Evolutionary conservation across 2,113 vertebrate species (phyloP).

Genomic region (Hippocampus mohnikei): DNA sequence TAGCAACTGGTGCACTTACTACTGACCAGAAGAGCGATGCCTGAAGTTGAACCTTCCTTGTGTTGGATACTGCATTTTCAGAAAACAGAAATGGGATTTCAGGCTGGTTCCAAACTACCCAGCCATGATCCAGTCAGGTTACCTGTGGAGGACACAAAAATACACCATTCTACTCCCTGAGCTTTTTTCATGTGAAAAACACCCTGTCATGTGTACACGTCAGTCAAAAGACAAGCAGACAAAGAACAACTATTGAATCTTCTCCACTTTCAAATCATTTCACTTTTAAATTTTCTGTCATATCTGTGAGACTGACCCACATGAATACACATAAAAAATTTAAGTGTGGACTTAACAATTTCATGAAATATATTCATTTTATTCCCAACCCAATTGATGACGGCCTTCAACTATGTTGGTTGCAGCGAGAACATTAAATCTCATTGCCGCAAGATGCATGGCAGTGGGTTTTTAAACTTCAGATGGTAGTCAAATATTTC

Average conservation of each 20-base stretch:
- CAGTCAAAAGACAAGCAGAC: not conserved
- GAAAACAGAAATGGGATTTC: not conserved
- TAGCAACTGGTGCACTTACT: constrained; percentile 98
- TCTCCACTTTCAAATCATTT: not conserved
- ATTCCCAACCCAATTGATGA: not conserved
- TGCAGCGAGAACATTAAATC: not conserved
- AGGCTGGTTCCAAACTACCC: not conserved
- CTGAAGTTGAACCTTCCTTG: not conserved
- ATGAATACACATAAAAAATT: too few species aligned
- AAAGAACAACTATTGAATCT: not conserved
- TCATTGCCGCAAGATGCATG: not conserved
- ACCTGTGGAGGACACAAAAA: not conserved
- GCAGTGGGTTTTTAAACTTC: not conserved
- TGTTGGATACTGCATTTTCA: not conserved
- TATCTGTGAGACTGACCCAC: not conserved
- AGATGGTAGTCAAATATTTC: not conserved
- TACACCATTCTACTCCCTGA: not conserved
- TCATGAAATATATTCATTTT: not conserved
- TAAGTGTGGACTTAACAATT: not conserved
- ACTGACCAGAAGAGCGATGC: constrained; percentile 67
- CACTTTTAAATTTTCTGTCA: not conserved
- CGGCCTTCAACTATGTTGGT: not conserved
- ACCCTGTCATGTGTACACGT: too few species aligned
- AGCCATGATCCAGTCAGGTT: not conserved
- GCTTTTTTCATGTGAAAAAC: not conserved